A percentile compares a stretch with the other conserved stretches of the same genome.
phyloP scores from a whole-genome alignment of 2,888 invertebrate genomes.

The Synanthedon myopaeformis region DNA sequence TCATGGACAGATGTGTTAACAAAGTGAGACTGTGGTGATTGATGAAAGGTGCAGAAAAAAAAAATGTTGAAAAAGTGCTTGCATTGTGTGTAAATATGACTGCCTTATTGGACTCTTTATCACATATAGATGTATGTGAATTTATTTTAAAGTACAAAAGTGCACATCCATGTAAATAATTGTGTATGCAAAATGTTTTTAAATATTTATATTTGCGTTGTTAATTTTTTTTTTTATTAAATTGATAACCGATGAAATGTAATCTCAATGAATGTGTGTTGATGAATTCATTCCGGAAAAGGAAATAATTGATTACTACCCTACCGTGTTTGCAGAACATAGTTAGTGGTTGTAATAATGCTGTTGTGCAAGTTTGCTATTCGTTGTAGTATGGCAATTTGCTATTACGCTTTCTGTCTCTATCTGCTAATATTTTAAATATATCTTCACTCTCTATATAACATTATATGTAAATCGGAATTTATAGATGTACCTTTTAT shows the following conservation, averaged over 20 bases:
- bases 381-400: slow-evolving; percentile 59
- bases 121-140: slow-evolving; percentile 42
- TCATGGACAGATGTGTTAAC: slow-evolving; percentile 87
- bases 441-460: slow-evolving; percentile 63
- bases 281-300: slow-evolving; percentile 31
- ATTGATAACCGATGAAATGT: slow-evolving; percentile 49
- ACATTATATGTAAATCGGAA: slow-evolving; percentile 32
- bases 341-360: slow-evolving; percentile 40
- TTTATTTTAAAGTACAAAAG: slow-evolving; percentile 65
- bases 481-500: slow-evolving; percentile 43
- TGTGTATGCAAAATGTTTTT: slow-evolving; percentile 48
- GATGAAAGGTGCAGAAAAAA: slow-evolving; percentile 43
- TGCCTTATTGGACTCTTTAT: slow-evolving; percentile 51
- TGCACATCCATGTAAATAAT: slow-evolving; percentile 63
- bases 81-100: slow-evolving; percentile 57
- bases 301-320: slow-evolving; percentile 41
- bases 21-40: slow-evolving; percentile 84
- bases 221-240: slow-evolving; percentile 21
- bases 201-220: slow-evolving; percentile 12
- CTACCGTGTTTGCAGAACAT: slow-evolving; percentile 57
- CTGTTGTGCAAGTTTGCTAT: slow-evolving; percentile 47
- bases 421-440: slow-evolving; percentile 27
- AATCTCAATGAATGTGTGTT: slow-evolving; percentile 64
- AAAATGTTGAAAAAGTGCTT: slow-evolving; percentile 23
- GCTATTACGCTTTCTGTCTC: slow-evolving; percentile 35